Evolutionary conservation across 2,113 vertebrate species (phyloP), one percentile per base, ranked within the genome.

Genomic region (Ardeotis arabs): DNA sequence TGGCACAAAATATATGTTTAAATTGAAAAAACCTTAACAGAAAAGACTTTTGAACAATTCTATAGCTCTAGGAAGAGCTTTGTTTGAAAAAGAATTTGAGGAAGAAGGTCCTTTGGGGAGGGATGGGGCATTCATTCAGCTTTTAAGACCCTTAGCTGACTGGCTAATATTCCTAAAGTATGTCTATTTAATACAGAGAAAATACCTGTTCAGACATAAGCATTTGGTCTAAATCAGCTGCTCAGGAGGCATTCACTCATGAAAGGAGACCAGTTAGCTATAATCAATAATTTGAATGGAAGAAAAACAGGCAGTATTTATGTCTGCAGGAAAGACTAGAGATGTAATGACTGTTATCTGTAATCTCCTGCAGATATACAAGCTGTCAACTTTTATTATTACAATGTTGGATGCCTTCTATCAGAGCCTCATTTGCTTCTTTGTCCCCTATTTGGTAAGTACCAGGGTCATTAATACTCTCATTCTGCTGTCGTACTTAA

Each of bases 341-440:
- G 60, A 72, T 19, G 0, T 50, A 77, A 83, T 81, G 41, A 73
- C 56, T 77, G 53, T 87, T 69, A 53, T 66, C 56, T 94, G 6
- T 87, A 53, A 90, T 82, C 76, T 76, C 74, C 59, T 98, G 78
- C 97, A 99, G 99, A 98, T 97, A 86, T 99, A 99, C 91, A 99
- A 97, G 28, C 95, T 92, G n/a, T 89, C 92, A 28, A 98, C 97
- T 6, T 99, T 99, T 94, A 98, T 98, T 98, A 63, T 99, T 55
- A 97, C 98, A 50, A 98, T 99, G 77, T n/a, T 98, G 21, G 99
- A 99, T 89, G 99, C 99, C 5, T 99, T 99, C 96, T 99, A 99
- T 95, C 99, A 99, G 96, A 99, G 99, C 84, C 98, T 99, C 22
- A 25, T 99, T 93, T 99, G 99, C 89, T 99, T 99, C 98, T 99